phyloP scores from a whole-genome alignment of 2,113 vertebrate species.

The Sialia sialis region DNA sequence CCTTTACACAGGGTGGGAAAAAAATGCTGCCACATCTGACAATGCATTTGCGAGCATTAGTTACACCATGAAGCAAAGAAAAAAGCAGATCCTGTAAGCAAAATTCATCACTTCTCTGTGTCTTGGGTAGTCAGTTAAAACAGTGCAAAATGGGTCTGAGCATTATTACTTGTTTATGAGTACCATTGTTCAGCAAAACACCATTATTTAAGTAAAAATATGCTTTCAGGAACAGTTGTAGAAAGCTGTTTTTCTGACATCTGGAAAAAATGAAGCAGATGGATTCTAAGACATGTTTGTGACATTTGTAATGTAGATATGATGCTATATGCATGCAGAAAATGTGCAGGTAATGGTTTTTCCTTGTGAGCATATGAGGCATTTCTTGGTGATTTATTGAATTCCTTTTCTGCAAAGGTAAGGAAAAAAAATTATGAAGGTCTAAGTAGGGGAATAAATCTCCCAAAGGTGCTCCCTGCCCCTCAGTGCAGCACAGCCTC shows the following conservation, averaged over 20 bases:
- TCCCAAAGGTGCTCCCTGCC: not conserved
- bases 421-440: not conserved
- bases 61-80: not conserved
- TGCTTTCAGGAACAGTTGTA: not conserved
- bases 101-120: not conserved
- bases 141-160: not conserved
- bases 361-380: not conserved
- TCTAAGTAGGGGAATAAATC: not conserved
- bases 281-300: conserved; percentile 34
- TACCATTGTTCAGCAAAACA: not conserved
- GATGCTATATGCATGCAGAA: not conserved
- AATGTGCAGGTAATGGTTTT: conserved; percentile 50
- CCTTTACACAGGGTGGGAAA: not conserved
- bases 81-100: not conserved
- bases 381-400: conserved; percentile 32
- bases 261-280: conserved; percentile 50
- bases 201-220: conserved; percentile 7
- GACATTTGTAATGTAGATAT: conserved; percentile 28
- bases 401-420: conserved; percentile 36
- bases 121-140: not conserved
- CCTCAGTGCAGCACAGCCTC: not conserved
- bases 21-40: not conserved
- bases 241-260: conserved; percentile 1
- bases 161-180: not conserved
- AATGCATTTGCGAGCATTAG: not conserved